Conservation (phyloP, 2,888 invertebrate genomes). For the Stramonita haemastoma region DNA sequence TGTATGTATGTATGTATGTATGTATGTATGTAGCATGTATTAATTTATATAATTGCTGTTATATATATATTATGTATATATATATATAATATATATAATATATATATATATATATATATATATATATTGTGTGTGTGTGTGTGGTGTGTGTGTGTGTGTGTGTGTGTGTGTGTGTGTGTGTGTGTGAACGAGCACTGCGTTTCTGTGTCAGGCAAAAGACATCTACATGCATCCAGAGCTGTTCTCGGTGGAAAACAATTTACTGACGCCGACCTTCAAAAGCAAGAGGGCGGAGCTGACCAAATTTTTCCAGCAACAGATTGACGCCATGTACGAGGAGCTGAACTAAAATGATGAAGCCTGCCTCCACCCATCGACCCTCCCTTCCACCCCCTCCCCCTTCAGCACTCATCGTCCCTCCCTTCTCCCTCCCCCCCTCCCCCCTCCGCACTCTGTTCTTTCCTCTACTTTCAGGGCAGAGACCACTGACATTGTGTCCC, state of each 20-base stretch:
- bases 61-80: too few relatives aligned
- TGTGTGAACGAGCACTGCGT: not conserved
- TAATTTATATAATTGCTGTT: too few relatives aligned
- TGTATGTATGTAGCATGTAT: too few relatives aligned
- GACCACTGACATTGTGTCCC: too few relatives aligned
- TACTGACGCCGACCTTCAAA: conserved; percentile 96
- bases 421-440: not conserved
- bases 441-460: too few relatives aligned
- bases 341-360: not conserved
- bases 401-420: not conserved
- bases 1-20: too few relatives aligned
- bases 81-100: too few relatives aligned
- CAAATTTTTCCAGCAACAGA: conserved; percentile 62
- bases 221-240: conserved; percentile 95
- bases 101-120: too few relatives aligned
- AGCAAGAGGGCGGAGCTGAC: conserved; percentile 87
- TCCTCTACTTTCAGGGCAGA: too few relatives aligned
- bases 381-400: too few relatives aligned
- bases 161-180: not conserved
- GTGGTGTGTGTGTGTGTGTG: too few relatives aligned
- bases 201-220: conserved; percentile 85
- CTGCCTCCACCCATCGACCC: not conserved
- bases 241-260: conserved; percentile 97
- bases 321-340: conserved; percentile 64
- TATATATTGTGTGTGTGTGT: too few relatives aligned